Evolutionary conservation across 2,888 invertebrate species (phyloP), one percentile per base, ranked within the genome.

Genomic region (Acrobasis suavella): DNA sequence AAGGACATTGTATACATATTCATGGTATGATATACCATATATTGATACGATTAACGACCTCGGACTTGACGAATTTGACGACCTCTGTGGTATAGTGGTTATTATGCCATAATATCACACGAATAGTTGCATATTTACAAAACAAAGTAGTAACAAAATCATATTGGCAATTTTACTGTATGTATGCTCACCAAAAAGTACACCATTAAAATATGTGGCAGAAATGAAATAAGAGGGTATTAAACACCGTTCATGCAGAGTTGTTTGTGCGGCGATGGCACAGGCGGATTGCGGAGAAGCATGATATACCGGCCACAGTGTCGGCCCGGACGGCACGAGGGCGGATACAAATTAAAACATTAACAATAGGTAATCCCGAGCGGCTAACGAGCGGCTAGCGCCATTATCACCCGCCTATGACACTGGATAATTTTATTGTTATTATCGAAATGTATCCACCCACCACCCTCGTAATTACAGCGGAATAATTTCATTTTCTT

Each of bases 301-400:
- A 14, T 62, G 62, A 62, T 64, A 67, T 62, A 62, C 61, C 64
- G 55, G 65, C 63, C 64, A 62, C 60, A 64, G 65, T 65, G 67
- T 65, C 49, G 66, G 62, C 68, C 71, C 69, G 68, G 72, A 55
- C 55, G 70, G 71, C 72, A 68, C 71, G 75, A 75, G 76, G 77
- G 76, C 80, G 79, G 85, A 84, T 80, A 86, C 86, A 87, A 90
- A 90, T 90, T 89, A 88, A 89, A 89, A 87, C 85, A 89, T 88
- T 88, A 87, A 89, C 88, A 88, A 88, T 89, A 87, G 85, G 84
- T 87, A 86, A 89, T 89, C 87, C 82, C 85, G 77, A 78, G 80
- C 73, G 82, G 82, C 83, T 86, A 89, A 89, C 86, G 85, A 87
- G 86, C 85, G 82, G 78, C 78, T 78, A 81, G 82, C 80, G 78